Evolutionary conservation across 1,140 invertebrate species (phyloP).

Genomic region (Sycophaga agraensis): DNA sequence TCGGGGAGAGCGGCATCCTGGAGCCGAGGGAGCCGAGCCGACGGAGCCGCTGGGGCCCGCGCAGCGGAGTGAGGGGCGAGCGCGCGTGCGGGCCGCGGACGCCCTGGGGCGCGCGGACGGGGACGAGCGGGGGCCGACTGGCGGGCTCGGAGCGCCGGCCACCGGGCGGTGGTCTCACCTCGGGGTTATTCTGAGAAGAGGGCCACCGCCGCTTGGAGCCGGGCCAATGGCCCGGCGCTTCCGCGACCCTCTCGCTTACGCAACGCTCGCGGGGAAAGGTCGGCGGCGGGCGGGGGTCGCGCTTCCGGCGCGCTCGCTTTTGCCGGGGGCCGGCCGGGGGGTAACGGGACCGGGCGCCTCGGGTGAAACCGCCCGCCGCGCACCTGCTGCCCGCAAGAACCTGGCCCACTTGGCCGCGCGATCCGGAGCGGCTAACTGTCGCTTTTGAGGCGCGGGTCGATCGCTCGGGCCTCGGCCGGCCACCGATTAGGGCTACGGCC

Average conservation of each 20-base stretch:
- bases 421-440: constrained; percentile 6
- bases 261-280: background rate
- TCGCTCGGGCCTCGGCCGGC: no score
- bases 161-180: constrained; percentile 51
- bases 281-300: background rate
- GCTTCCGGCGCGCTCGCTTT: no score
- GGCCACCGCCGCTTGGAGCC: constrained; percentile 36
- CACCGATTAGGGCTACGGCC: no score
- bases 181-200: constrained; percentile 53
- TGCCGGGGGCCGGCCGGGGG: no score
- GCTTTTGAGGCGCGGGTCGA: no score
- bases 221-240: constrained; percentile 34
- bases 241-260: background rate
- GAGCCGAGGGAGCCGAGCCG: constrained; percentile 33
- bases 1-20: constrained; percentile 40
- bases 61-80: constrained; percentile 20
- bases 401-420: background rate
- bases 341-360: constrained; percentile 9
- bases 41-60: background rate
- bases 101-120: background rate
- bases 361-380: background rate
- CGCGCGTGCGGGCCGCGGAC: constrained; percentile 20
- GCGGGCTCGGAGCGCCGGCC: constrained; percentile 10
- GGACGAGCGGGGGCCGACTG: constrained; percentile 23
- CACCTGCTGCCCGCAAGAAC: background rate